Conservation (phyloP, 2,797 vertebrate genomes). For the Phylloscopus collybita region DNA sequence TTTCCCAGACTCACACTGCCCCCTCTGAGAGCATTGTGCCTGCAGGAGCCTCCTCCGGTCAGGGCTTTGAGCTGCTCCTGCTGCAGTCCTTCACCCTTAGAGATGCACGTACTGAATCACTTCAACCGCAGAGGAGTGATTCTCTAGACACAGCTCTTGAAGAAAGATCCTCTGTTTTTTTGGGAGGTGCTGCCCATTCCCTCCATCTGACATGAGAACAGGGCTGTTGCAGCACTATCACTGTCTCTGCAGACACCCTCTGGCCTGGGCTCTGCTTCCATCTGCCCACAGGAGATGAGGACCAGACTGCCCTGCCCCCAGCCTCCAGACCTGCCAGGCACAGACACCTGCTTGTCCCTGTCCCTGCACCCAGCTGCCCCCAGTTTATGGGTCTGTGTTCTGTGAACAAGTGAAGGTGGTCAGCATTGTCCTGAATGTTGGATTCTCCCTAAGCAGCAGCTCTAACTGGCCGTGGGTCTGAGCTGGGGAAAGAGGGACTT, state of each 20-base stretch:
- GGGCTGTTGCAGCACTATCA: accelerated
- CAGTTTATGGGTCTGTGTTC: not conserved
- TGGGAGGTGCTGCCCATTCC: not conserved
- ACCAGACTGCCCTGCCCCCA: not conserved
- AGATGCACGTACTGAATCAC: not conserved
- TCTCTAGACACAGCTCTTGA: not conserved
- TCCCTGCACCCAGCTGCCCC: accelerated
- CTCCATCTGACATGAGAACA: not conserved
- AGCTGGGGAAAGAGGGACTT: not conserved
- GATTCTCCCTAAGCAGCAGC: not conserved
- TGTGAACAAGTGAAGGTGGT: not conserved
- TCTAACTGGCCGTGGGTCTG: accelerated
- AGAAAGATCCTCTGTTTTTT: not conserved
- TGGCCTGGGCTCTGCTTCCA: not conserved
- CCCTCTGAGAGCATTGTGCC: not conserved
- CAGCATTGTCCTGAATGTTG: not conserved
- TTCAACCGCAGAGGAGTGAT: accelerated
- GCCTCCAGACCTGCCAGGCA: accelerated
- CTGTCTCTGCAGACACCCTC: not conserved
- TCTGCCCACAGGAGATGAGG: not conserved
- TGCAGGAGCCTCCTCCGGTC: not conserved
- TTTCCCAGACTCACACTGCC: accelerated
- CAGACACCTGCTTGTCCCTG: accelerated
- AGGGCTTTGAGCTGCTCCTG: not conserved
- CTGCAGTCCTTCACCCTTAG: not conserved